Evolutionary conservation across 2,113 vertebrate genomes (phyloP), one percentile per base, ranked within the genome.

Genomic region (Atrichornis clamosus): DNA sequence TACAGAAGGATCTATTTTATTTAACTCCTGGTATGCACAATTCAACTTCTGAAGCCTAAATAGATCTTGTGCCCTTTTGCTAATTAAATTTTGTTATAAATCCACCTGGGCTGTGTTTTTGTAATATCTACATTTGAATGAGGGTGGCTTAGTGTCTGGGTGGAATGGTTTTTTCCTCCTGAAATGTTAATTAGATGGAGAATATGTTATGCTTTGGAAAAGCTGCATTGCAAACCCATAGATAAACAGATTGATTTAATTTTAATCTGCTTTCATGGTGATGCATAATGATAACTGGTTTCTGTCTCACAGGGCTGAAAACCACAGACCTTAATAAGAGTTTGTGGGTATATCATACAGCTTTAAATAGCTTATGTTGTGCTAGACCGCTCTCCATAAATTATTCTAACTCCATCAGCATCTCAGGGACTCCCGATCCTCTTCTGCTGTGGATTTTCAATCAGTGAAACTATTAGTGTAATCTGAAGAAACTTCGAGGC

Each of bases 241-340:
- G 96, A 97, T 97, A 98, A 98, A 98, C 98, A 98, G 97, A 97
- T 97, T 95, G 97, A 97, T 98, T 98, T 98, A 96, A 98, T 98
- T 98, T 98, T 97, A 97, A 98, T 98, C 97, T 98, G 93, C 94
- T 95, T 98, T 97, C 97, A 72, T 97, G 97, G 97, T 69, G 95
- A 95, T 96, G 96, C 97, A 97, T 98, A 95, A 91, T 94, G 97
- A 97, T 97, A 97, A 87, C 97, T 79, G 93, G 93, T 87, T 97
- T 97, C 89, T 95, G 95, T 97, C 97, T 97, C 97, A 5, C 41
- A 95, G 97, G 97, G 88, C 72, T 96, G 96, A 68, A 95, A 97
- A 96, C 95, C 90, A 74, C 95, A 97, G 95, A 95, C 96, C 94
- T 96, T 97, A 97, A 97, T 97, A 95, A 95, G 96, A 96, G 95